Evolutionary conservation across 2,113 vertebrate genomes (phyloP), one percentile per base, ranked within the genome.

Genomic region (Urocynchramus pylzowi): DNA sequence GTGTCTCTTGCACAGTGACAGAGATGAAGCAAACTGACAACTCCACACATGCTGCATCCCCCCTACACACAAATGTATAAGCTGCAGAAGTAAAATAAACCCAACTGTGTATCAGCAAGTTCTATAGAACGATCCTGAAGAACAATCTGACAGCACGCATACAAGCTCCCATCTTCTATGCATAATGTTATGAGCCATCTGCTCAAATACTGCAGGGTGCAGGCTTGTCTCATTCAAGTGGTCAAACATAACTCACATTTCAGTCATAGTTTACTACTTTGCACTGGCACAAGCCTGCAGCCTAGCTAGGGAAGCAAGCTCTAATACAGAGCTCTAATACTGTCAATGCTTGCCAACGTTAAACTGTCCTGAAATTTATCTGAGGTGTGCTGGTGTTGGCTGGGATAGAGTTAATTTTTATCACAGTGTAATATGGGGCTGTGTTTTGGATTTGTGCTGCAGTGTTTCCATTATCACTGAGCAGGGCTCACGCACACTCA

Each of bases 291-390:
- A 53, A 65, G 41, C 59, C 59, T 89, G 33, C 22, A 80, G 54
- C 63, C 39, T 44, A 41, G 22, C 26, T 31, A 68, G 41, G 54
- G 22, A 91, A 80, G 27, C 14, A 45, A 76, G 27, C 21, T 59
- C 44, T 28, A 94, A 49, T 9, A 64, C 50, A n/a, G n/a, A 76
- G 27, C 21, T 59, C 44, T 28, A 94, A 49, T 9, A 64, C 50
- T 41, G 33, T 9, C 0, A 1, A 70, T 2, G 1, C 8, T 42
- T 63, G 23, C 6, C 39, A 56, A 52, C 15, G 20, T 56, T 47
- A 64, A 71, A 67, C 7, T 39, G 47, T 35, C 30, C 52, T 45
- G 42, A 87, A 84, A 77, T 42, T 75, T 10, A 42, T 22, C 68
- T 54, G 8, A 47, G 13, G 7, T 33, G 16, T 39, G 31, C 14